phyloP scores from a whole-genome alignment of 2,888 invertebrate species.

The Lycia hirtaria region DNA sequence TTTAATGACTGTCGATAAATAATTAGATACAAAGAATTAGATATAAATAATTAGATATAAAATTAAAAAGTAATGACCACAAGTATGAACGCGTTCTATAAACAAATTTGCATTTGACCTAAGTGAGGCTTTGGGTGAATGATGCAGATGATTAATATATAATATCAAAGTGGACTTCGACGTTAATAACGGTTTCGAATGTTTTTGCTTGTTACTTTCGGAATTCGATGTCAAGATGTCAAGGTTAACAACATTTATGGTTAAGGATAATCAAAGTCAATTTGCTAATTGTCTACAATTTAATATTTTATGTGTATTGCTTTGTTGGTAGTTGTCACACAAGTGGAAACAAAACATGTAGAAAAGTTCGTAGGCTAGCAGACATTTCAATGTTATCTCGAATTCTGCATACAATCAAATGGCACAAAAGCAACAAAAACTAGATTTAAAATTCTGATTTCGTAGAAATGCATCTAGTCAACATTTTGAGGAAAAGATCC shows the following conservation, averaged over 20 bases:
- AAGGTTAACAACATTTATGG: slow-evolving; percentile 35
- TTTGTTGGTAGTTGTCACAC: slow-evolving; percentile 15
- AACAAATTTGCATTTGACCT: slow-evolving; percentile 33
- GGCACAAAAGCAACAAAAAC: slow-evolving; percentile 4
- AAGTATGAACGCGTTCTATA: slow-evolving; percentile 26
- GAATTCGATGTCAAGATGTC: slow-evolving; percentile 41
- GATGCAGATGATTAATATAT: slow-evolving; percentile 34
- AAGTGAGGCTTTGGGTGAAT: slow-evolving; percentile 27
- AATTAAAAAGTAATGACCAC: not conserved
- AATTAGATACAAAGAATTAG: no score
- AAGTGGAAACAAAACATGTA: slow-evolving; percentile 12
- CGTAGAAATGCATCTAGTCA: slow-evolving; percentile 15
- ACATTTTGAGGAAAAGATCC: slow-evolving; percentile 14
- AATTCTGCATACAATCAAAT: slow-evolving; percentile 13
- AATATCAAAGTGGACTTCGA: slow-evolving; percentile 22
- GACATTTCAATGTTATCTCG: slow-evolving; percentile 16
- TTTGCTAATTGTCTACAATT: slow-evolving; percentile 30
- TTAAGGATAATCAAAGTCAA: slow-evolving; percentile 30
- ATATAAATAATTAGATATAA: no score
- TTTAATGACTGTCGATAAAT: not conserved
- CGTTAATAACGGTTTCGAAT: slow-evolving; percentile 21
- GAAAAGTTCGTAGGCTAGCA: slow-evolving; percentile 10
- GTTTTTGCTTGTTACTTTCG: slow-evolving; percentile 40
- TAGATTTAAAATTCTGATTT: slow-evolving; percentile 20
- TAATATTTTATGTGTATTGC: slow-evolving; percentile 25